Conservation (phyloP, 1,140 invertebrate species). For the Ptiloglossa arizonensis region DNA sequence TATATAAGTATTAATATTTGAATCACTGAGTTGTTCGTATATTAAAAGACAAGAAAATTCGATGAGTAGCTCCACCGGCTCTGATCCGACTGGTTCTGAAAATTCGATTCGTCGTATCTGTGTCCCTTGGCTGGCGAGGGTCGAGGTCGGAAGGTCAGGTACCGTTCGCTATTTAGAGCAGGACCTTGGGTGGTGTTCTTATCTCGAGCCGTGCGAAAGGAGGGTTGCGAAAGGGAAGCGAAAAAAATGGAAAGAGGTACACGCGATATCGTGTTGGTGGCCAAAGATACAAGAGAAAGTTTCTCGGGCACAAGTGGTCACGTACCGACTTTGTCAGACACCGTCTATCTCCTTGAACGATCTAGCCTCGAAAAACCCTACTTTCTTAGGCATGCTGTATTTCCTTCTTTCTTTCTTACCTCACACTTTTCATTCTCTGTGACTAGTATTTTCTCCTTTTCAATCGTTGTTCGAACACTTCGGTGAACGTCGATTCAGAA, state of each 20-base stretch:
- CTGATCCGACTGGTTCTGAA: neutral
- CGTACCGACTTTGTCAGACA: conserved; percentile 67
- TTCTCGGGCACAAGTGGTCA: conserved; percentile 61
- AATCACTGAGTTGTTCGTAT: no score
- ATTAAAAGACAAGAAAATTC: no score
- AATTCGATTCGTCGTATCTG: conserved; percentile 32
- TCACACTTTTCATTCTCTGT: no score
- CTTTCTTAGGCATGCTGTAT: conserved; percentile 29
- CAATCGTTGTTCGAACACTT: neutral
- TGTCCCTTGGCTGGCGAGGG: conserved; percentile 30
- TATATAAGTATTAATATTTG: no score
- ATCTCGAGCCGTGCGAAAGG: conserved; percentile 54
- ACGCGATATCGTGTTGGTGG: conserved; percentile 42
- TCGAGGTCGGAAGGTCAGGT: conserved; percentile 54
- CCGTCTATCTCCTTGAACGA: conserved; percentile 52
- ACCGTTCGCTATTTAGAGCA: conserved; percentile 54
- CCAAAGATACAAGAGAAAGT: conserved; percentile 55
- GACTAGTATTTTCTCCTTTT: neutral
- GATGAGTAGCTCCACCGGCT: neutral
- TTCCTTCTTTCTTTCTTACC: conserved; percentile 1
- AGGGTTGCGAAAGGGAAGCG: neutral
- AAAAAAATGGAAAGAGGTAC: conserved; percentile 34
- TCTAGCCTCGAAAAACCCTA: conserved; percentile 58
- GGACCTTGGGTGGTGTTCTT: conserved; percentile 61
- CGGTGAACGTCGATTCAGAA: neutral